Evolutionary conservation across 2,797 vertebrate genomes (phyloP).

Genomic region (Falco berigora): DNA sequence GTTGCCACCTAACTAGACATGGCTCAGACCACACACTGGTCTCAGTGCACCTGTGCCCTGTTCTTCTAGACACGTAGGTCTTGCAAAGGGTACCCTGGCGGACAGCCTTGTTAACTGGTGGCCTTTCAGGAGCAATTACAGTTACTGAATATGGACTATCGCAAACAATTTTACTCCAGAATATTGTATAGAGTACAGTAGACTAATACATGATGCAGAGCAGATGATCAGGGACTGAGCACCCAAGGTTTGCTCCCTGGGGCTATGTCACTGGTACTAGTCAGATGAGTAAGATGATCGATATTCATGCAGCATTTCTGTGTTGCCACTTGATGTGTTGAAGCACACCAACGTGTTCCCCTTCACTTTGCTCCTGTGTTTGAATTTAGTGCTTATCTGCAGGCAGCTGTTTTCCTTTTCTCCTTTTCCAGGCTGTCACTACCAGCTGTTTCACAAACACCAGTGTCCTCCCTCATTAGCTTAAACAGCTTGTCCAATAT

Average conservation of each 20-base stretch:
- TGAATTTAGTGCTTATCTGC: not conserved
- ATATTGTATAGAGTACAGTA: not conserved
- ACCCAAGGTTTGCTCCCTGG: not conserved
- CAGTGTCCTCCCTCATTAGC: not conserved
- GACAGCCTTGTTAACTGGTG: not conserved
- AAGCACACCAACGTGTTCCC: not conserved
- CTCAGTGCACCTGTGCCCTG: not conserved
- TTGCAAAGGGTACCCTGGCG: not conserved
- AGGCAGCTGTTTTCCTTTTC: not conserved
- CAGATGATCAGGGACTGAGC: not conserved
- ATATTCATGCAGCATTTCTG: not conserved
- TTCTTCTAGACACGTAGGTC: not conserved
- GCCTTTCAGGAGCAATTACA: not conserved
- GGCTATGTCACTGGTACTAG: not conserved
- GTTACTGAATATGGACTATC: not conserved
- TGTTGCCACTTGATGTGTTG: not conserved
- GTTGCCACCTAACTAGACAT: not conserved
- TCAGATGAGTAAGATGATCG: not conserved
- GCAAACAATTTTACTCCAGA: not conserved
- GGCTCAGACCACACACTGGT: not conserved
- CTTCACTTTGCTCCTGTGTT: not conserved
- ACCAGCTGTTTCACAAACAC: not conserved
- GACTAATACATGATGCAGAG: not conserved
- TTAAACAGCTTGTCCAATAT: not conserved
- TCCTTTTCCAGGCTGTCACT: not conserved